Percentiles rank a stretch among this genome's conserved stretches.
Conservation (phyloP, 2,888 invertebrate genomes). For the Diabrotica balteata region DNA sequence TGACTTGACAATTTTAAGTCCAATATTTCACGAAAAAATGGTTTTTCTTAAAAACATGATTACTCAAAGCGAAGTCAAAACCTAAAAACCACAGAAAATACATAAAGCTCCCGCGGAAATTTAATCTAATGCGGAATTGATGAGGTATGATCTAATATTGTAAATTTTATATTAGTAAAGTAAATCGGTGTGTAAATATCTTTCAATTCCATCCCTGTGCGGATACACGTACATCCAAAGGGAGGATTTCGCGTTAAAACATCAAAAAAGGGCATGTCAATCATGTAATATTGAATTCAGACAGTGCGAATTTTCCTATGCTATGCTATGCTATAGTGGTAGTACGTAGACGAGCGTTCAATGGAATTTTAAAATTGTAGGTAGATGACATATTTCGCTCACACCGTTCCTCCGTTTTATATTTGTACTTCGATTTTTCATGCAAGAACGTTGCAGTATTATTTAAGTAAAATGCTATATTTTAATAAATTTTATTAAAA, state of each 20-base stretch:
- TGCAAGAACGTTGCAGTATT: not conserved
- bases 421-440: slow-evolving; percentile 8
- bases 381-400: slow-evolving; percentile 9
- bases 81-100: too few relatives aligned
- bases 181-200: not conserved
- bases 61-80: too few relatives aligned
- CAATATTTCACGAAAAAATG: too few relatives aligned
- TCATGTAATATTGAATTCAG: slow-evolving; percentile 56
- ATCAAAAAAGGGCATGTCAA: slow-evolving; percentile 55
- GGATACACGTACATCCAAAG: not conserved
- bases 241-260: slow-evolving; percentile 46
- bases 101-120: too few relatives aligned
- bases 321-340: slow-evolving; percentile 29
- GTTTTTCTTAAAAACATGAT: too few relatives aligned
- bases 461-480: too few relatives aligned
- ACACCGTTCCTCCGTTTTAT: not conserved
- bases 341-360: slow-evolving; percentile 43
- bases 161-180: too few relatives aligned
- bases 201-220: not conserved
- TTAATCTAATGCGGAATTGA: too few relatives aligned
- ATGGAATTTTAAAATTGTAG: slow-evolving; percentile 46
- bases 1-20: too few relatives aligned
- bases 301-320: slow-evolving; percentile 46
- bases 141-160: too few relatives aligned
- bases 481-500: too few relatives aligned